Percentiles rank a stretch among this genome's conserved stretches.
Conservation (phyloP, 1,140 invertebrate genomes). For the Camponotus vicinus region DNA sequence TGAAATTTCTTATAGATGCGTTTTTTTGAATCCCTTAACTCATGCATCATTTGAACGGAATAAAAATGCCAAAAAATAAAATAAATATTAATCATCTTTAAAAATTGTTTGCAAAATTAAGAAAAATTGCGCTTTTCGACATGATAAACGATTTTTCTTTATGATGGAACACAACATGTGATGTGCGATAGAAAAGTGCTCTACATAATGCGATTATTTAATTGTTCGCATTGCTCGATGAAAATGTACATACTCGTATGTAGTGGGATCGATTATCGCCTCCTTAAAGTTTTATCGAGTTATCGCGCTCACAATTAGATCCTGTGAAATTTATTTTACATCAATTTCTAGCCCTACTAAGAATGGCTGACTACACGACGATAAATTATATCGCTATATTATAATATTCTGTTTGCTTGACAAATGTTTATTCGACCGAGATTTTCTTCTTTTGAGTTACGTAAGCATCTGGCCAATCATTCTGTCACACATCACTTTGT, state of each 20-base stretch:
- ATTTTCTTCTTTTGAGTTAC: not conserved
- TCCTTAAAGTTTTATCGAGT: conserved; percentile 36
- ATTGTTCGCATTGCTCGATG: not conserved
- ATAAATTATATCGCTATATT: conserved; percentile 37
- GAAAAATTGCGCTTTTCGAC: not conserved
- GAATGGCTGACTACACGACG: not conserved
- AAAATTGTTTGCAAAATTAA: not conserved
- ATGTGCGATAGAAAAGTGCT: not conserved
- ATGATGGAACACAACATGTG: not conserved
- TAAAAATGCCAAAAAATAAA: not conserved
- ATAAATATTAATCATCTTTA: not conserved
- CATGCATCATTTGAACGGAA: not conserved
- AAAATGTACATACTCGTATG: too few relatives aligned
- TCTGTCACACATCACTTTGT: not conserved
- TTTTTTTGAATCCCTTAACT: not conserved
- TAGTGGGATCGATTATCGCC: not conserved
- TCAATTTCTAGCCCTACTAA: not conserved
- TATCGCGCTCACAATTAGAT: conserved; percentile 40
- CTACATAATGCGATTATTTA: conserved; percentile 17
- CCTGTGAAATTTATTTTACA: conserved; percentile 49
- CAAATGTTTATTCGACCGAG: not conserved
- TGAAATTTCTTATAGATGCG: not conserved
- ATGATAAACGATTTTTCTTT: conserved; percentile 31
- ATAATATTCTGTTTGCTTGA: conserved; percentile 12
- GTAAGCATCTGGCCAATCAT: not conserved